Percentiles rank a stretch among this genome's conserved stretches.
phyloP scores from a whole-genome alignment of 2,888 invertebrate genomes.

The Xylocampa areola region DNA sequence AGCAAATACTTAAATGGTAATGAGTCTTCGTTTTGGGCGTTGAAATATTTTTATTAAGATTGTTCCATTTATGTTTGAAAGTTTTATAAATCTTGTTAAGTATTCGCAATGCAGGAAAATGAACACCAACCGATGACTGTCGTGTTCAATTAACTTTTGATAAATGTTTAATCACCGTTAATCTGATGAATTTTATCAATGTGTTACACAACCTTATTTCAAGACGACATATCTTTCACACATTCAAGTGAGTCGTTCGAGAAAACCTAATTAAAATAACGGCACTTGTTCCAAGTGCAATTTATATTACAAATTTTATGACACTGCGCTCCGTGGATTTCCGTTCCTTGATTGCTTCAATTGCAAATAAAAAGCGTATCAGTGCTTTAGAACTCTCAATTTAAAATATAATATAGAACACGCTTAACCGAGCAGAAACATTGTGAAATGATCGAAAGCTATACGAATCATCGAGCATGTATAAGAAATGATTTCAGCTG shows the following conservation, averaged over 20 bases:
- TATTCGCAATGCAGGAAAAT: conserved; percentile 14
- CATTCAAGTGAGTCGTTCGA: conserved; percentile 55
- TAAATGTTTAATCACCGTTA: conserved; percentile 51
- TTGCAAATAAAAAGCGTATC: conserved; percentile 45
- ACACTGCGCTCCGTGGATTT: conserved; percentile 58
- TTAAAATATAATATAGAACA: conserved; percentile 64
- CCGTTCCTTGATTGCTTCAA: conserved; percentile 66
- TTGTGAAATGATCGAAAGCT: conserved; percentile 71
- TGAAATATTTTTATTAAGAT: conserved; percentile 17
- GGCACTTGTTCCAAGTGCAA: conserved; percentile 67
- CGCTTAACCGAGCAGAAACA: conserved; percentile 69
- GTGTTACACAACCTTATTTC: conserved; percentile 45
- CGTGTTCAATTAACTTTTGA: conserved; percentile 36
- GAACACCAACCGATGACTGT: conserved; percentile 3
- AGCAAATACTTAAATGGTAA: conserved; percentile 31
- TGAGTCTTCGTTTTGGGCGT: conserved; percentile 22
- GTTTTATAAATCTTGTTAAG: conserved; percentile 16
- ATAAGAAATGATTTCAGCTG: conserved; percentile 71
- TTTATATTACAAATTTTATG: conserved; percentile 68
- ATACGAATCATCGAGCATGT: conserved; percentile 73
- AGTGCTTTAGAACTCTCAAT: conserved; percentile 63
- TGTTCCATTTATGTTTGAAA: conserved; percentile 11
- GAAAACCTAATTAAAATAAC: conserved; percentile 76
- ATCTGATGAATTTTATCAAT: conserved; percentile 44
- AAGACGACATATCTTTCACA: conserved; percentile 54